Conservation (phyloP, 92 coral and sea anemone genomes). For the Porites rus region DNA sequence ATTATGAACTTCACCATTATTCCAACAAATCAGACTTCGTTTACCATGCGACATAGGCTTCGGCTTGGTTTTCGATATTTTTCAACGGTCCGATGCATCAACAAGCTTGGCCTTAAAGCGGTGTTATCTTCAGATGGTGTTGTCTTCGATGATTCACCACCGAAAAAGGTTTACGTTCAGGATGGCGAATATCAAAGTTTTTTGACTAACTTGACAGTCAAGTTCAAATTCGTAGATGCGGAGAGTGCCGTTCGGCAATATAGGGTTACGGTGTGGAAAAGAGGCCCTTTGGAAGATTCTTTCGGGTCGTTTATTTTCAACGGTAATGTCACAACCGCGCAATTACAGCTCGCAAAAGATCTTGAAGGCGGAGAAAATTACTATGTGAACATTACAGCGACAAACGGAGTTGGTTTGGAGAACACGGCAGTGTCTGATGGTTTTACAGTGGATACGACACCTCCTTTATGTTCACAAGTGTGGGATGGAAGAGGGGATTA, state of each 20-base stretch:
- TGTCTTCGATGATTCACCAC: constrained; percentile 87
- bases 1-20: constrained; percentile 68
- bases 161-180: constrained; percentile 56
- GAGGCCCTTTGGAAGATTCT: constrained; percentile 3
- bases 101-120: constrained; percentile 81
- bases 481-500: constrained; percentile 72
- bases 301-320: constrained; percentile 71
- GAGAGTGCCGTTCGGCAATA: constrained; percentile 80
- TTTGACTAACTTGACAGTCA: constrained; percentile 40
- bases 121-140: constrained; percentile 81
- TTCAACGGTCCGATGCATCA: constrained; percentile 88
- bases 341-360: constrained; percentile 39
- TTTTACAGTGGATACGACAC: constrained; percentile 80
- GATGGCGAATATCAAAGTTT: constrained; percentile 78
- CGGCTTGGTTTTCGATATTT: constrained; percentile 84
- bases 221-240: constrained; percentile 79
- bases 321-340: constrained; percentile 52
- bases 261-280: constrained; percentile 40
- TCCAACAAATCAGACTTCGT: constrained; percentile 54
- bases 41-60: constrained; percentile 42
- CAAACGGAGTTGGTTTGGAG: constrained; percentile 79
- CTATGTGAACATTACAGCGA: constrained; percentile 74
- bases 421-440: constrained; percentile 77
- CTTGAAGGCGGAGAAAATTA: constrained; percentile 68
- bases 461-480: constrained; percentile 84